Base-by-base conservation (phyloP, 2,113 vertebrate species). In the Ptyas mucosa region DNA sequence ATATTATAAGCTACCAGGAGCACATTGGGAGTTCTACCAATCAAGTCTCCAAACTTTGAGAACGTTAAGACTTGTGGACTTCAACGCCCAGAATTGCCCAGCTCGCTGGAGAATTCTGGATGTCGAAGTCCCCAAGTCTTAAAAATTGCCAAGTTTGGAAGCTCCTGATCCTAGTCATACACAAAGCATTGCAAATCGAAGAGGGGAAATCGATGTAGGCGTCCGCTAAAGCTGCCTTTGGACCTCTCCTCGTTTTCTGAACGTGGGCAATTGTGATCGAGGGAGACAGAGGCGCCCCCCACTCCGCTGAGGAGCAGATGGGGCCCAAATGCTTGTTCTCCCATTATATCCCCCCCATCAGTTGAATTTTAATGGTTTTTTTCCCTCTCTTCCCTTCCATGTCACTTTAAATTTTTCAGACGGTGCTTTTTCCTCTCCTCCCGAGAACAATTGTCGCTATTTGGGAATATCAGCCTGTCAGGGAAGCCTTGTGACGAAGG, bases 401-500 rank as follows among this genome's bases (percentile, higher is more conserved):
- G 18, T 81, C 87, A 57, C 49, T 89, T 89, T 92, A 39, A 18
- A 55, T 89, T 89, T 89, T 64, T 81, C 87, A 89, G 39, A 75
- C n/a, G 52, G 24, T 9, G 34, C 64, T 92, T n/a, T 69, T 15
- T 14, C 11, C 57, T 12, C 58, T 21, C 21, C 55, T 8, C 21
- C 57, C 54, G 12, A 26, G 51, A 54, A 55, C 12, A 34, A 23
- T 88, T 61, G 29, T 61, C 43, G 64, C 61, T 92, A 75, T 89
- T 92, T 89, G 12, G 20, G 29, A 91, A 92, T 21, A 24, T 58
- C 2, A 52, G 58, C 57, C 51, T 29, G 86, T 75, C 86, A 54
- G 58, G 64, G 34, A 43, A 29, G 90, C 21, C 75, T 12, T 1
- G 1, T 24, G 57, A 46, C 64, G 12, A 58, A 8, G 29, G 75